These are phyloP conservation scores for Bradypus variegatus DNA, from an alignment of 2,797 vertebrate genomes.

Conservation along the genomic window DNA sequence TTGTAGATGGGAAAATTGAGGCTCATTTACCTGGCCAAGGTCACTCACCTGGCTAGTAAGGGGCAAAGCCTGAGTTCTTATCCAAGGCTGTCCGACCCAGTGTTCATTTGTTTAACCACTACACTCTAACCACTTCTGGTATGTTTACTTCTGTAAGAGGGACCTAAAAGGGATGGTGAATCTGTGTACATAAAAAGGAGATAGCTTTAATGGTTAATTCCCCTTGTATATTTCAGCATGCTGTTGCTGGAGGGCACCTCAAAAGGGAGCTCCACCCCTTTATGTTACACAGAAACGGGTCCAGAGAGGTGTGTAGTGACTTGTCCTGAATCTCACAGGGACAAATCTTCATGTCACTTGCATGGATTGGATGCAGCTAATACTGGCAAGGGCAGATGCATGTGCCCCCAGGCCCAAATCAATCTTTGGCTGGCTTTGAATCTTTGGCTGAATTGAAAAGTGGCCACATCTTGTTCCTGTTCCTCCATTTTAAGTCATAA, in stretches of 20 bases:
- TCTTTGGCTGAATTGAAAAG: not conserved
- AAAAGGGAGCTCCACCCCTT: not conserved
- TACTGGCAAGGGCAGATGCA: not conserved
- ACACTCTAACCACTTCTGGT: not conserved
- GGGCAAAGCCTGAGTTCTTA: not conserved
- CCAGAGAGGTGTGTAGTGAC: not conserved
- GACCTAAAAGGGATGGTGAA: not conserved
- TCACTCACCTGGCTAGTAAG: not conserved
- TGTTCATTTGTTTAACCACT: not conserved
- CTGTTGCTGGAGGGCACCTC: not conserved
- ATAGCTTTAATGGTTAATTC: not conserved
- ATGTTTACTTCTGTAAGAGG: not conserved
- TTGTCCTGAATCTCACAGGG: not conserved
- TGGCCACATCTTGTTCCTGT: not conserved
- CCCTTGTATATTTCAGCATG: rapidly evolving
- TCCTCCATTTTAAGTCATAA: not conserved
- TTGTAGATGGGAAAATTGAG: not conserved
- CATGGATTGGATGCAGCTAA: not conserved
- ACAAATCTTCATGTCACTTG: not conserved
- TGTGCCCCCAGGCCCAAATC: not conserved
- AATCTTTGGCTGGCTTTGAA: not conserved
- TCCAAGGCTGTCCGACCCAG: not conserved
- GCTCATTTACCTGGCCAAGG: not conserved
- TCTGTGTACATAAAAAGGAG: not conserved
- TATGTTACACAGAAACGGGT: not conserved